These are phyloP conservation scores for Trichosurus vulpecula DNA, from an alignment of 2,797 vertebrate genomes.

Conservation along the genomic window DNA sequence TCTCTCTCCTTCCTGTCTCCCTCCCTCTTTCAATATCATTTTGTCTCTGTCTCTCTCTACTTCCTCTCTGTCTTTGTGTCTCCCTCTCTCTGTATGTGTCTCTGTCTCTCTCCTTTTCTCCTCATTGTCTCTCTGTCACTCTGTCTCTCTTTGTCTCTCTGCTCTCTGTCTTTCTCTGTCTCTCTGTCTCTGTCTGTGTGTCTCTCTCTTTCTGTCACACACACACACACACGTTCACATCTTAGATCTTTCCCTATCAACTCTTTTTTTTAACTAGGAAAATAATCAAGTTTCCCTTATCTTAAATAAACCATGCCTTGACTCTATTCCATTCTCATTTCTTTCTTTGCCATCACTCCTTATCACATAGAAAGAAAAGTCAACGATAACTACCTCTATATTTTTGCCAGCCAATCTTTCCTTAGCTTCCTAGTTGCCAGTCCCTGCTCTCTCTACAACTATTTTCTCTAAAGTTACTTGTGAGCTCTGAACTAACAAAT, in stretches of 20 bases:
- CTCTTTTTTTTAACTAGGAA: background rate
- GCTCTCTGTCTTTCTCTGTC: too few species aligned
- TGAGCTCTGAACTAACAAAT: background rate
- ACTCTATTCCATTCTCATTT: background rate
- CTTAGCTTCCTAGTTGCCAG: background rate
- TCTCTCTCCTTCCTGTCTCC: background rate
- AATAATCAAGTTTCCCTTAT: background rate
- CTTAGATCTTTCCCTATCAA: background rate
- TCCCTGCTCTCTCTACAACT: background rate
- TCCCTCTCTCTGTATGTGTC: too few species aligned
- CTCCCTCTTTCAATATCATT: too few species aligned
- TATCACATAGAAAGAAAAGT: background rate
- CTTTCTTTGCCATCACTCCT: background rate
- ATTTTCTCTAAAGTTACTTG: background rate
- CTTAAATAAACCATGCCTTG: background rate
- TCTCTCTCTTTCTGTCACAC: too few species aligned
- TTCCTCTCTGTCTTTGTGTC: too few species aligned
- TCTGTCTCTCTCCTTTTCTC: too few species aligned
- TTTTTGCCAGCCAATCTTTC: background rate
- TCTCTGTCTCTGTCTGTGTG: too few species aligned
- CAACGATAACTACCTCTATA: background rate
- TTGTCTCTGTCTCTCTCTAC: too few species aligned
- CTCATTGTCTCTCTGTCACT: too few species aligned
- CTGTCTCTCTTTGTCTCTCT: too few species aligned
- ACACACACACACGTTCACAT: background rate